phyloP scores from a whole-genome alignment of 2,113 vertebrate species.

The Oreochromis niloticus region DNA sequence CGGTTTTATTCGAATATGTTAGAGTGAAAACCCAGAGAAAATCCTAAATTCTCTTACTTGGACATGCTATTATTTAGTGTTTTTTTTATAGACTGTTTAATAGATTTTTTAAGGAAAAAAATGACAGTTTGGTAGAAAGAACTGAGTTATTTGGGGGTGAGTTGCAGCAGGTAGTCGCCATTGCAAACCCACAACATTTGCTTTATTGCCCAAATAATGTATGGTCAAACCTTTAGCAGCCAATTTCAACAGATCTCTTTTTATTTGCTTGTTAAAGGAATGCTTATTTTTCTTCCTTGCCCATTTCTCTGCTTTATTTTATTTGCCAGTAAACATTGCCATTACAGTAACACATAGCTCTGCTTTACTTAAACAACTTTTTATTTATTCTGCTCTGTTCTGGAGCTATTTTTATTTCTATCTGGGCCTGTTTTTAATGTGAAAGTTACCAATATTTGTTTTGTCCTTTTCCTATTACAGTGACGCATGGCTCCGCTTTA shows the following conservation, averaged over 20 bases:
- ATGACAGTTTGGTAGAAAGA: background rate
- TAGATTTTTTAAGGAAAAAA: background rate
- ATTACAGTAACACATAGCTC: conserved; percentile 31
- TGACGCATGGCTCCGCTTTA: conserved; percentile 40
- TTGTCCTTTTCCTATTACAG: conserved; percentile 50
- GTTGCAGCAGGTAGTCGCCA: background rate
- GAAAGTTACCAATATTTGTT: conserved; percentile 35
- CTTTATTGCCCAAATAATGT: background rate
- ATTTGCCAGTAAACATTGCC: conserved; percentile 26
- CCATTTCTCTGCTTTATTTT: conserved; percentile 8
- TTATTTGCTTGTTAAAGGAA: conserved; percentile 8
- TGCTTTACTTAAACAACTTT: conserved; percentile 35
- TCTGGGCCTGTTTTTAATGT: conserved; percentile 28
- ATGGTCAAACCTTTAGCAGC: background rate
- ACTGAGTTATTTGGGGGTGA: background rate
- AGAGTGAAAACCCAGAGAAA: background rate
- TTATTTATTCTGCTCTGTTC: conserved; percentile 16
- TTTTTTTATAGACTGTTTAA: background rate
- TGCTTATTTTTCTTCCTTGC: background rate
- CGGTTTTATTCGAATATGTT: fast-evolving
- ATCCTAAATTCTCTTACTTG: background rate
- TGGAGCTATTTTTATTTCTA: conserved; percentile 9
- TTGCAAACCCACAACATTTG: background rate
- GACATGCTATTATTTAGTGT: background rate
- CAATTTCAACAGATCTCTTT: background rate